These are phyloP conservation scores for Cryptoblepharus egeriae DNA, from an alignment of 2,797 vertebrate genomes.

Conservation along the genomic window DNA sequence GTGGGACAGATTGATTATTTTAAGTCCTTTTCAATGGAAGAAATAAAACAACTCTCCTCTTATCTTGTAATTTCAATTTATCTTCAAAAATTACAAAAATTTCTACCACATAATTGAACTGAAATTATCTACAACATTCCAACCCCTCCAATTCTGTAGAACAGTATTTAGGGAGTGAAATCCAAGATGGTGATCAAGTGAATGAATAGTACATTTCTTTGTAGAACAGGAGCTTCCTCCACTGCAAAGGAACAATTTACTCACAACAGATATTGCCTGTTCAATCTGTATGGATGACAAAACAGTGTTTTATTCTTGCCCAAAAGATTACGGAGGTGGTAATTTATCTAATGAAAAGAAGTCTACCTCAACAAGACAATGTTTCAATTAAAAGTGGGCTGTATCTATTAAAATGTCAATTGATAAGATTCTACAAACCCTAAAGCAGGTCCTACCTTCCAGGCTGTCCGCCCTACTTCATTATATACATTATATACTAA, in stretches of 20 bases:
- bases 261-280: not conserved
- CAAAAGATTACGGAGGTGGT: not conserved
- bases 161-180: constrained; percentile 25
- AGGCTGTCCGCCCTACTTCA: too few relatives aligned
- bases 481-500: too few relatives aligned
- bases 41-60: constrained; percentile 49
- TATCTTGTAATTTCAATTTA: constrained; percentile 65
- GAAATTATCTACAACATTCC: constrained; percentile 55
- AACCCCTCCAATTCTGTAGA: constrained; percentile 43
- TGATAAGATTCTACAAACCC: too few relatives aligned
- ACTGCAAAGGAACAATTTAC: constrained; percentile 24
- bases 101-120: constrained; percentile 44
- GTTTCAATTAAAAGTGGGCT: too few relatives aligned
- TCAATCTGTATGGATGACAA: not conserved
- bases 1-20: constrained; percentile 5
- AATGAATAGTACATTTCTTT: constrained; percentile 37
- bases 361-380: not conserved
- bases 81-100: constrained; percentile 49
- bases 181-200: constrained; percentile 49
- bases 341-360: not conserved
- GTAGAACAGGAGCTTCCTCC: not conserved
- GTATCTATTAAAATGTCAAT: too few relatives aligned
- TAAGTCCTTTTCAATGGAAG: constrained; percentile 24
- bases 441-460: too few relatives aligned
- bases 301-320: not conserved